Base-by-base conservation (phyloP, 2,113 vertebrate species). In the Synodontis membranacea region DNA sequence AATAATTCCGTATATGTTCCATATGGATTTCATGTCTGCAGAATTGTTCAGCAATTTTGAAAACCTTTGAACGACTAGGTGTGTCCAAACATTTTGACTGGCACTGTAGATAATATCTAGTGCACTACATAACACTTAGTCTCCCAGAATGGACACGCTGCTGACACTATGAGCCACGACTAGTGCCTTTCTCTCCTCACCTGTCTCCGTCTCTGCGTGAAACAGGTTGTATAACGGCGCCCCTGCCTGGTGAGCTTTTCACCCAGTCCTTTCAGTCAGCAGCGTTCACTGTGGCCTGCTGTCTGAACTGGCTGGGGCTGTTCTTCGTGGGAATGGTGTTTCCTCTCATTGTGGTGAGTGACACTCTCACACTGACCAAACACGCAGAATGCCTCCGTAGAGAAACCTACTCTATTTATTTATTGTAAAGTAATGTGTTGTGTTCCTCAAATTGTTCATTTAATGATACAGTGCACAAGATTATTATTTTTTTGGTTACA, bases 251-350 rank as follows among this genome's bases (percentile, higher is more conserved):
- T 0, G 95, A 96, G 88, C 90, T 97, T 74, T 96, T 96, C 81
- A 93, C 92, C 60, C 96, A 96, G 86, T 91, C 93, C 0, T 96
- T 92, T 88, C 96, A 95, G 91, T 90, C 95, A 44, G 92, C 95
- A 8, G 96, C 91, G 12, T 96, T 92, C 88, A 93, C 92, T 72
- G 79, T 97, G 5, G 88, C 90, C 83, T 94, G 91, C 83, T 83
- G n/a, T 37, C 10, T 93, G 56, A 95, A 92, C 92, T 97, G 96
- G 96, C 37, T 50, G 0, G 83, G 93, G 9, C 91, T 97, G 75
- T 96, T 97, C 86, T 1, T 93, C 4, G 80, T 97, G 37, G 96
- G 95, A 44, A 91, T 97, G 93, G 0, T 95, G 17, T 96, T 97
- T 88, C 96, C 96, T 23, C 89, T 96, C 48, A 86, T 97, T 56